These are phyloP conservation scores for Sitta europaea DNA, from an alignment of 2,113 vertebrate species.

Conservation along the genomic window DNA sequence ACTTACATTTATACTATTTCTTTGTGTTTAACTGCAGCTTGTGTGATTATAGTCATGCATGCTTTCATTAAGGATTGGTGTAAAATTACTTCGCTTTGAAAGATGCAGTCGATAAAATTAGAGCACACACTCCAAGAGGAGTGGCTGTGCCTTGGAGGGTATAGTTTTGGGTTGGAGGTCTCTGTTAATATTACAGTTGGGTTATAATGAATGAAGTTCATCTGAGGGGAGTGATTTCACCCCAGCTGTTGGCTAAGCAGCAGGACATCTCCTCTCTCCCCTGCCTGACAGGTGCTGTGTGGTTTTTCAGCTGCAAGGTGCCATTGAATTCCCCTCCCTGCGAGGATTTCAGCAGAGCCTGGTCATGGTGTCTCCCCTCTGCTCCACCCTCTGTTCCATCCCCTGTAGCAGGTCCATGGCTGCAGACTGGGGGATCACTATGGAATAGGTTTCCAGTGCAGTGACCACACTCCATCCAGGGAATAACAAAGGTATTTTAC, in stretches of 20 bases:
- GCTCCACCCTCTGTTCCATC: background rate
- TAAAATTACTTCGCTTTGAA: background rate
- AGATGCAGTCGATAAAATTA: background rate
- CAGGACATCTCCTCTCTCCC: background rate
- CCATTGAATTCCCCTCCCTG: too few species aligned
- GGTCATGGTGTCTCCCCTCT: accelerated
- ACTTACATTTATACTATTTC: background rate
- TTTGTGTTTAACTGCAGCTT: background rate
- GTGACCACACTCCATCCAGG: background rate
- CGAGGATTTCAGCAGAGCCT: background rate
- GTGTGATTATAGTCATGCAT: accelerated
- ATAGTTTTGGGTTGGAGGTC: background rate
- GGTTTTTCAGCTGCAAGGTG: background rate
- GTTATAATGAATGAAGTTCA: background rate
- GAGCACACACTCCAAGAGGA: background rate
- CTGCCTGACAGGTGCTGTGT: background rate
- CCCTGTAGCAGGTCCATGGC: background rate
- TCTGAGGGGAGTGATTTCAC: background rate
- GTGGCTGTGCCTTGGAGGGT: background rate
- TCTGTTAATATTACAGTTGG: background rate
- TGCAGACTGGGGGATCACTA: background rate
- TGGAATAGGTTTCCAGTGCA: background rate
- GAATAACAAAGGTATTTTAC: background rate
- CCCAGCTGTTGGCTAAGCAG: background rate
- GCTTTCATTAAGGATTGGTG: background rate